Evolutionary conservation across 2,888 invertebrate genomes (phyloP), one percentile per base, ranked within the genome.

Genomic region (Lasioglossum malachurum): DNA sequence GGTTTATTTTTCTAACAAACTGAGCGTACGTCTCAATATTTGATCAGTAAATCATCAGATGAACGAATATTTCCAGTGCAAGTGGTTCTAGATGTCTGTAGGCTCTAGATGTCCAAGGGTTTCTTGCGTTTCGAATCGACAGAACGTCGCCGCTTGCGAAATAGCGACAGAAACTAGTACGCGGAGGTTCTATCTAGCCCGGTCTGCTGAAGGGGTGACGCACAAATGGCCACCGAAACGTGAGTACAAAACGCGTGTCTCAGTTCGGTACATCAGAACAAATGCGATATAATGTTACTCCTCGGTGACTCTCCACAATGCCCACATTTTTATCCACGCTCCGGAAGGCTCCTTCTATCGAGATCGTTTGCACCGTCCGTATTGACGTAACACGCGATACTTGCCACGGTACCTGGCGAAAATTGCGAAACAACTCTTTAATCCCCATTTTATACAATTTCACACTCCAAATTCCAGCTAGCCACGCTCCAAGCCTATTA

Each of bases 231-330:
- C 75, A 87, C 73, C 77, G 91, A 91, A 91, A 91, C 85, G 87
- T 80, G 91, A 91, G 89, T 83, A 90, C 88, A 23, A 90, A 87
- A 84, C 83, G 85, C 80, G 74, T 84, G 91, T 91, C 86, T 89
- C 91, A 91, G 91, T 91, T 91, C 88, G 91, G 91, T 91, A 90
- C 83, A 75, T 84, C 81, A 84, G 91, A 87, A 91, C 91, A 91
- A 91, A 90, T 82, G 87, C 78, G 86, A 89, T 91, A 90, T 91
- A 91, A 89, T 87, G 90, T 91, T 91, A 91, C 91, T 84, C 86
- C 86, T 88, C 86, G 85, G 83, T 87, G 89, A 87, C 84, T 84
- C 86, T 87, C 77, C 38, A 91, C 87, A 82, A 85, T 85, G 82
- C 83, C 77, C 57, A 79, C 78, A 86, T 87, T 91, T 91, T 90